Conservation (phyloP, 2,797 vertebrate species). For the Moxostoma hubbsi region DNA sequence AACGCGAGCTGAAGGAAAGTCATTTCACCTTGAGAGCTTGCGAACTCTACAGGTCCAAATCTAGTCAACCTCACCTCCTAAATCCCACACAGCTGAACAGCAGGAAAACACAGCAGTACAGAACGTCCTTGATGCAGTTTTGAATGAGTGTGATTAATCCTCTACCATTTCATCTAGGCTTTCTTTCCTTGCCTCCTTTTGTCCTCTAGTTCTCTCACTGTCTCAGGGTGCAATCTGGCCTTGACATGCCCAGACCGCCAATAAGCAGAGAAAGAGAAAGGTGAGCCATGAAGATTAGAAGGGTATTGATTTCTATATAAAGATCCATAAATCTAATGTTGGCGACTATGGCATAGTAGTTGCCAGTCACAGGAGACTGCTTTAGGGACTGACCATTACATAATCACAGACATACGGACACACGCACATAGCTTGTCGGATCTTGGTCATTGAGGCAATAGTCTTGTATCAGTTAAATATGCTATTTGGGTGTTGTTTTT, state of each 20-base stretch:
- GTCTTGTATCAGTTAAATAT: not conserved
- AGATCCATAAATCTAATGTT: conserved; percentile 76
- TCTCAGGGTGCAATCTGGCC: conserved; percentile 64
- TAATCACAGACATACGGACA: conserved; percentile 51
- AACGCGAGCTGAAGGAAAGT: conserved; percentile 1
- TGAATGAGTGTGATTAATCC: conserved; percentile 39
- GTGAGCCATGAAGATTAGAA: conserved; percentile 68
- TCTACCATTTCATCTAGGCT: conserved; percentile 23
- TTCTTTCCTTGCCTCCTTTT: conserved; percentile 13
- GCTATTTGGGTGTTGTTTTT: no score
- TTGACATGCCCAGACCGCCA: conserved; percentile 69
- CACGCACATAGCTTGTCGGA: conserved; percentile 15
- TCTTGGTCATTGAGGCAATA: conserved; percentile 1
- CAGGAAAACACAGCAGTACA: conserved; percentile 34
- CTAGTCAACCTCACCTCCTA: conserved; percentile 25
- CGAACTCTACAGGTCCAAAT: conserved; percentile 27
- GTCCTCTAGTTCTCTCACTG: conserved; percentile 40
- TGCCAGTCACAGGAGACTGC: conserved; percentile 53
- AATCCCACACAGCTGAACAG: conserved; percentile 47
- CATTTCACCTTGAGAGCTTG: conserved; percentile 14
- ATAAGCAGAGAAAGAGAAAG: conserved; percentile 9
- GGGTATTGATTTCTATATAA: conserved; percentile 81
- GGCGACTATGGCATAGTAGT: conserved; percentile 32
- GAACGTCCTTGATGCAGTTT: conserved; percentile 36
- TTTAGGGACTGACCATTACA: conserved; percentile 58